phyloP scores from a whole-genome alignment of 2,797 vertebrate species.

The Peromyscus aztecus region DNA sequence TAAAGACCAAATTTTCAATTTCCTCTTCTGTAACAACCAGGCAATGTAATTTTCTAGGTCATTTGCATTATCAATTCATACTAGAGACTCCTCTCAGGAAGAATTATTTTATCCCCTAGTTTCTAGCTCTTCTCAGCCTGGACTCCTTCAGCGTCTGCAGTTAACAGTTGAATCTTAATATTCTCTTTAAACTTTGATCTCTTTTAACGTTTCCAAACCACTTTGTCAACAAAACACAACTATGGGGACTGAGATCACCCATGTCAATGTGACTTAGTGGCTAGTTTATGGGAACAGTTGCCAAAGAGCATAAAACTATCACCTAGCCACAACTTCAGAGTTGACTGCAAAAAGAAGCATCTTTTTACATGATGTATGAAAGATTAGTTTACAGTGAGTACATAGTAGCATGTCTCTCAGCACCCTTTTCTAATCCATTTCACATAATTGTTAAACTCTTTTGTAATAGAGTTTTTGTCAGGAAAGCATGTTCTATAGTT shows the following conservation, averaged over 20 bases:
- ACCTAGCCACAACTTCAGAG: background rate
- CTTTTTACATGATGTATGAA: background rate
- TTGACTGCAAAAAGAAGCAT: slow-evolving; percentile 12
- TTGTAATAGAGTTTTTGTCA: background rate
- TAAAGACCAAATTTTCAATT: slow-evolving; percentile 26
- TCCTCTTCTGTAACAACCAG: background rate
- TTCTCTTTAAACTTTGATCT: background rate
- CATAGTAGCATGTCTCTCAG: background rate
- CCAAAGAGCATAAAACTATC: background rate
- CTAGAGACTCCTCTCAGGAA: background rate
- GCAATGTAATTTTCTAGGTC: background rate
- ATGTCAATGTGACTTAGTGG: background rate
- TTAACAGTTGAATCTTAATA: background rate
- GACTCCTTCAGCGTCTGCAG: background rate
- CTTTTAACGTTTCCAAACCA: background rate
- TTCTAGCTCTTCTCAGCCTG: background rate
- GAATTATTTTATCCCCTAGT: background rate
- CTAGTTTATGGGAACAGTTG: slow-evolving; percentile 15
- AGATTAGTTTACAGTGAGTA: background rate
- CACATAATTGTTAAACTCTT: background rate
- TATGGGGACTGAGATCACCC: background rate
- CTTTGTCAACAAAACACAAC: background rate
- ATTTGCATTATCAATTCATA: background rate
- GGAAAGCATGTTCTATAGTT: background rate
- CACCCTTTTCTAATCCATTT: background rate